These are phyloP conservation scores for Tenebrio molitor DNA, from an alignment of 1,140 invertebrate species.

Conservation along the genomic window DNA sequence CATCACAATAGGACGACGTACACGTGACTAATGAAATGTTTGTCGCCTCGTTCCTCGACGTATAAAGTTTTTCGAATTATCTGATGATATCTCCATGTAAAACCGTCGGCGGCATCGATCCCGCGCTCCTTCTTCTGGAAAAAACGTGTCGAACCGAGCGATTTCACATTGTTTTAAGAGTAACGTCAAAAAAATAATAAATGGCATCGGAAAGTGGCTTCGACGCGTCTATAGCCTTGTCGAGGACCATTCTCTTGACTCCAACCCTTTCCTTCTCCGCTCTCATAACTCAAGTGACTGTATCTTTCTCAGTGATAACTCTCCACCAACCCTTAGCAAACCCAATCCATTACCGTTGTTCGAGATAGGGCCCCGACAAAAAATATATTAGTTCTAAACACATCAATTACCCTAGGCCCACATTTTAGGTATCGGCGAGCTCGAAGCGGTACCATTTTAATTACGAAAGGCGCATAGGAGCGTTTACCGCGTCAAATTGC, in stretches of 20 bases:
- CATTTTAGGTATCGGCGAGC: neutral
- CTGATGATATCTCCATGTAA: neutral
- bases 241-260: constrained; percentile 50
- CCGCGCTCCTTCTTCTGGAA: neutral
- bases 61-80: too few species aligned
- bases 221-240: constrained; percentile 34
- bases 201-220: constrained; percentile 14
- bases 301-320: constrained; percentile 44
- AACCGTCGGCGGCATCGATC: neutral
- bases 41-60: neutral
- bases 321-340: constrained; percentile 22
- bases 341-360: constrained; percentile 34
- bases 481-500: too few species aligned
- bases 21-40: constrained; percentile 32
- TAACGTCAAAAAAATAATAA: constrained; percentile 34
- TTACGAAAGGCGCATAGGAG: too few species aligned
- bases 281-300: constrained; percentile 50
- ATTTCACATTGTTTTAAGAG: constrained; percentile 25
- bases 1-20: constrained; percentile 19
- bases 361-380: constrained; percentile 25
- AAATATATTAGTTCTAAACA: constrained; percentile 41
- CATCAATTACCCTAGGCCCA: constrained; percentile 12
- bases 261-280: constrained; percentile 50
- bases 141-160: constrained; percentile 5
- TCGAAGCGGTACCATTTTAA: too few species aligned